These are phyloP conservation scores for Pangasius mekongensis DNA, from an alignment of 2,797 vertebrate species.

Conservation along the genomic window DNA sequence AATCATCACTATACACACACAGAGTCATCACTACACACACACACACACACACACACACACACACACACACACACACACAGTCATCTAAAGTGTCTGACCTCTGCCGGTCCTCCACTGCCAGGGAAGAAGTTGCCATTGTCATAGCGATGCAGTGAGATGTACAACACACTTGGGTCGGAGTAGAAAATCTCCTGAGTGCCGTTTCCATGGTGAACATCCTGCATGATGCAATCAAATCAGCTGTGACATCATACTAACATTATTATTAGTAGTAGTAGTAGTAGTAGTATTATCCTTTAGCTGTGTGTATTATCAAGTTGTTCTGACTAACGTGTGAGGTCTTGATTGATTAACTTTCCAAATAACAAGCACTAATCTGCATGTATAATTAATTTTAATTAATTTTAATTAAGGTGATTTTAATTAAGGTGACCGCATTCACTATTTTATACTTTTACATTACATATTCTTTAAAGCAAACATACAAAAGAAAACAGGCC, in stretches of 20 bases:
- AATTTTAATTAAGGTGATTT: background rate
- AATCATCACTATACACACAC: too few species aligned
- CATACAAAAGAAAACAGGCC: background rate
- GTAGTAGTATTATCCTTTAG: background rate
- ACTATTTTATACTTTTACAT: background rate
- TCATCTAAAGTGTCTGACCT: conserved; percentile 73
- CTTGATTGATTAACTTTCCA: background rate
- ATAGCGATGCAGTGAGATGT: conserved; percentile 94
- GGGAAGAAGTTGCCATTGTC: conserved; percentile 96
- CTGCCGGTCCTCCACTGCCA: conserved; percentile 87
- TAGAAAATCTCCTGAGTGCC: conserved; percentile 96
- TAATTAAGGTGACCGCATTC: background rate
- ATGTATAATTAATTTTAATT: background rate
- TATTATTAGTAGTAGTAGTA: background rate
- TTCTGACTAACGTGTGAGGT: background rate
- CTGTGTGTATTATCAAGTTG: background rate
- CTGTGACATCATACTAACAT: background rate
- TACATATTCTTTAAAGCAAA: background rate
- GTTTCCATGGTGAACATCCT: conserved; percentile 98
- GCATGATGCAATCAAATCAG: background rate
- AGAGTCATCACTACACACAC: background rate
- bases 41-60: background rate
- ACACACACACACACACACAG: background rate
- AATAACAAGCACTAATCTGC: background rate
- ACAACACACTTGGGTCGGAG: conserved; percentile 88